Evolutionary conservation across 2,797 vertebrate genomes (phyloP), one percentile per base, ranked within the genome.

Genomic region (Gymnodraco acuticeps): DNA sequence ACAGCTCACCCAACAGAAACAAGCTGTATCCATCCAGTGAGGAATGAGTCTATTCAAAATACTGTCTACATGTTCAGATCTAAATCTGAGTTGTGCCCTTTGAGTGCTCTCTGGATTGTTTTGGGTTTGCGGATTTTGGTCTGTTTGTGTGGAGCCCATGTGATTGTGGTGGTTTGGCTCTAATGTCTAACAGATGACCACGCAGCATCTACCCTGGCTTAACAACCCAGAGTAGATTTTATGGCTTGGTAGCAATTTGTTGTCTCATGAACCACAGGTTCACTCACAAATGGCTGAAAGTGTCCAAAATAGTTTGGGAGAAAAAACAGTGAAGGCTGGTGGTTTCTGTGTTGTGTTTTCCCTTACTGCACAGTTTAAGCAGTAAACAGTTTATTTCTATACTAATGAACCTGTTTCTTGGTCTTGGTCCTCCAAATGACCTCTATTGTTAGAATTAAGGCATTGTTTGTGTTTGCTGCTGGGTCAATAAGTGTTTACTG

Each of bases 171-270:
- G 83, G 75, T 91, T 91, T 73, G 78, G 66, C 48, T 83, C 61
- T 94, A 95, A 95, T 92, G 82, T 87, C 64, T 88, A 88, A 89
- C 94, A 95, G 93, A 94, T 94, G 94, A 92, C 73, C 88, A 73
- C 20, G 82, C 78, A 82, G 73, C 23, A 14, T 77, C 70, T 67
- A 60, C 69, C 52, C 66, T 64, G 63, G 69, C 78, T 92, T 91
- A 89, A 87, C 77, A 88, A 77, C 88, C 79, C 64, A 73, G 70
- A 91, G 79, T 73, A 86, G 72, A 83, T 91, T 94, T 94, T 92
- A 94, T 91, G 90, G 89, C 77, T 90, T 82, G 70, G 89, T 87
- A 85, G 88, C 81, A 92, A 93, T 94, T 95, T 94, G 93, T 91
- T 93, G 85, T 94, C 88, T 89, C 52, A 68, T 92, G 91, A 93